phyloP scores from a whole-genome alignment of 2,113 vertebrate species.

The Hemichromis elongatus region DNA sequence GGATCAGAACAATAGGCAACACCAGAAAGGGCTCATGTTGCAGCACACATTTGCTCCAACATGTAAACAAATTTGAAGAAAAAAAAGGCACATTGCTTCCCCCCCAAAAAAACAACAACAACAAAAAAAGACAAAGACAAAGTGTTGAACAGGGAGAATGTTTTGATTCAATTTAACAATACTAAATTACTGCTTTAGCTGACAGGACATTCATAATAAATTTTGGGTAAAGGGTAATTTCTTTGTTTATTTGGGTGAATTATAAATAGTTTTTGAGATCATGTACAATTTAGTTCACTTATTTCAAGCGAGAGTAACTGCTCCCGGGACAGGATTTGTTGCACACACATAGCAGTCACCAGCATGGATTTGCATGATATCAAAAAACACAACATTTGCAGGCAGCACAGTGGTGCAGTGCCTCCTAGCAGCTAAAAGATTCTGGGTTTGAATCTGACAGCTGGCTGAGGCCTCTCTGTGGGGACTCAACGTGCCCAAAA shows the following conservation, averaged over 20 bases:
- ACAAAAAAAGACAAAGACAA: neutral
- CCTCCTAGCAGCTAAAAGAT: neutral
- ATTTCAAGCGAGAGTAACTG: neutral
- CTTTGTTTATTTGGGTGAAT: neutral
- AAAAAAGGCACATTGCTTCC: neutral
- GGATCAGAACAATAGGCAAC: constrained; percentile 55
- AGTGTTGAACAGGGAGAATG: neutral
- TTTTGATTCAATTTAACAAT: neutral
- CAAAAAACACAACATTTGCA: neutral
- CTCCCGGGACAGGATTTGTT: neutral
- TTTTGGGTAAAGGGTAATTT: neutral
- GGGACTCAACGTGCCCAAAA: neutral
- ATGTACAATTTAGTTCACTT: neutral
- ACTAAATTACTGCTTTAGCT: neutral
- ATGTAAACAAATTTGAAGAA: neutral
- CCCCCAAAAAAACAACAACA: neutral
- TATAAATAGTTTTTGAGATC: neutral
- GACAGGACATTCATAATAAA: neutral
- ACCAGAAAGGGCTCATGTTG: constrained; percentile 26
- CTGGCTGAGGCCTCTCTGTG: neutral
- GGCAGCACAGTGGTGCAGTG: neutral
- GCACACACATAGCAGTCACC: neutral
- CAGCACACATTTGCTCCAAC: constrained; percentile 9
- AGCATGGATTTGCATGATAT: neutral
- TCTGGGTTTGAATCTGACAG: no score